These are phyloP conservation scores for Neoniphon sammara DNA, from an alignment of 2,797 vertebrate genomes.

Conservation along the genomic window DNA sequence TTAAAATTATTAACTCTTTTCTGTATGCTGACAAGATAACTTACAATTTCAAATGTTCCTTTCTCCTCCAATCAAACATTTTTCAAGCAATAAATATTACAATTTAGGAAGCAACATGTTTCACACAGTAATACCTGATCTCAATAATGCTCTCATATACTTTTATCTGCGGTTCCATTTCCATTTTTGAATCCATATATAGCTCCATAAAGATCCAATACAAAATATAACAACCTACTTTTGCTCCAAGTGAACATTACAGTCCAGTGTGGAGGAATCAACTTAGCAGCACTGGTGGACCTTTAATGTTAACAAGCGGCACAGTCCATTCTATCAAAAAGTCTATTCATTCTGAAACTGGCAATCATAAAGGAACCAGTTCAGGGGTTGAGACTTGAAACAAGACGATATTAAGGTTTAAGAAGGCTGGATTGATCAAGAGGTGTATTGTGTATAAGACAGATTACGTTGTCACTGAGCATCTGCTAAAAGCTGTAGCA, in stretches of 20 bases:
- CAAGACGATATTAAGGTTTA: constrained; percentile 37
- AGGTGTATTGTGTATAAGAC: constrained; percentile 61
- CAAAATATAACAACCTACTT: constrained; percentile 36
- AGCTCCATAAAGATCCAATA: constrained; percentile 40
- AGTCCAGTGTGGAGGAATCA: constrained; percentile 44
- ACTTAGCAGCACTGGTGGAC: constrained; percentile 75
- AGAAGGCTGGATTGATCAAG: constrained; percentile 62
- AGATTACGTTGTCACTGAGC: constrained; percentile 25
- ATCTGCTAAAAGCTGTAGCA: constrained; percentile 31
- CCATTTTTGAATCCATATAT: constrained; percentile 38
- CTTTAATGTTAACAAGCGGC: constrained; percentile 49
- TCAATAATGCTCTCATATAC: constrained; percentile 34
- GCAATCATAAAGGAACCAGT: constrained; percentile 47
- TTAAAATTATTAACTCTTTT: constrained; percentile 62
- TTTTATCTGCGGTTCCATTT: constrained; percentile 47
- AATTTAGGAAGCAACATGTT: constrained; percentile 56
- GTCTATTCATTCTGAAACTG: constrained; percentile 47
- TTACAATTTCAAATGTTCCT: constrained; percentile 64
- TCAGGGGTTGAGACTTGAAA: constrained; percentile 46
- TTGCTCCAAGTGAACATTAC: constrained; percentile 39
- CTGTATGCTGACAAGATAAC: constrained; percentile 62
- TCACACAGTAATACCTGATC: constrained; percentile 56
- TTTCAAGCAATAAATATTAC: constrained; percentile 74
- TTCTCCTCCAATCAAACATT: constrained; percentile 58
- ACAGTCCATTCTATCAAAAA: constrained; percentile 45